Evolutionary conservation across 2,888 invertebrate species (phyloP), one percentile per base, ranked within the genome.

Genomic region (Harmothoe impar): DNA sequence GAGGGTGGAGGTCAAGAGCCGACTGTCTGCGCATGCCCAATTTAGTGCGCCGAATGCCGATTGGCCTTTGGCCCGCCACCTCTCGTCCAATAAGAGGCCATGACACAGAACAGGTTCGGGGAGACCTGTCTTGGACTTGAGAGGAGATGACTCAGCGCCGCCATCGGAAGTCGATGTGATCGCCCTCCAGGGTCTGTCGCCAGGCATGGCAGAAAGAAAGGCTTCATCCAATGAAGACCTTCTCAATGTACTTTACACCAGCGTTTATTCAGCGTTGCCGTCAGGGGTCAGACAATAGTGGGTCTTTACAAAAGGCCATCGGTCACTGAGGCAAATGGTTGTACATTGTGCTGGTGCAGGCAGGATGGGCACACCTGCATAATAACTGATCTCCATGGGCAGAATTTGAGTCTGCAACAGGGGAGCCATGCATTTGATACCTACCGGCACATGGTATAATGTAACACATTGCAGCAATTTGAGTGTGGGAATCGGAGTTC

Each of bases 11-110:
- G 81, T 81, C 81, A 81, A 81, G 81, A 81, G 43, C 81, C 81
- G 81, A 81, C 81, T n/a, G 81, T 81, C 35, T 81, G 81, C 81
- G 81, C 81, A 81, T 81, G 81, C 81, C 43, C 81, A 81, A 81
- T 81, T 81, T 81, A 81, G 81, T 25, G 35, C 81, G 81, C 35
- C 25, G 81, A 81, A 81, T 81, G 43, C 81, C 81, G 81, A 81
- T 81, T 81, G 81, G 81, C 81, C 81, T 81, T 81, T 81, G 81
- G 81, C 81, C 81, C 20, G 81, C 81, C 81, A 81, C 81, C 81
- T 81, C 43, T 43, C 81, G 81, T 81, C 81, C 43, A 81, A 81
- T 81, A 81, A 81, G 43, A 43, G 81, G 81, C 81, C 81, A 10
- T 43, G 81, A 81, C 81, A 81, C 81, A 81, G 81, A 81, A 43